Evolutionary conservation across 2,113 vertebrate species (phyloP).

Genomic region (Platycercus adscitus): DNA sequence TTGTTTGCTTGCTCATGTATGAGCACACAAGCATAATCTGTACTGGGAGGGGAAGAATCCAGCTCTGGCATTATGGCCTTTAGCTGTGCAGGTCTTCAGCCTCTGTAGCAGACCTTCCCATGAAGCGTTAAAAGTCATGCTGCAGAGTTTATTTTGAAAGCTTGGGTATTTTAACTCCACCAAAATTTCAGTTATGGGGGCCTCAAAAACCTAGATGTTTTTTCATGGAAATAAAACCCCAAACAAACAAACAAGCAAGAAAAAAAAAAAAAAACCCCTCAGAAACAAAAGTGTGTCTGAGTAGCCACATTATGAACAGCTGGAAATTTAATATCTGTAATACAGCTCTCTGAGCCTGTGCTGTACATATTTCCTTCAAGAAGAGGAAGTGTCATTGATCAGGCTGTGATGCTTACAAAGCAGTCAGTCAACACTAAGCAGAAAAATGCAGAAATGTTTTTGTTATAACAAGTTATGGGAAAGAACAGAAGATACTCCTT

Average conservation of each 20-base stretch:
- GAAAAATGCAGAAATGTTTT: neutral
- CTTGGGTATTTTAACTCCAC: neutral
- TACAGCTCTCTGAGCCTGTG: neutral
- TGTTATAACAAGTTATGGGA: neutral
- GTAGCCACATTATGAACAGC: neutral
- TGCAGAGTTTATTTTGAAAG: neutral
- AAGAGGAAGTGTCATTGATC: neutral
- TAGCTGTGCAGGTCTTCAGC: neutral
- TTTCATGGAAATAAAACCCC: neutral
- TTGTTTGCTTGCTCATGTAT: neutral
- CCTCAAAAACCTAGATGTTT: neutral
- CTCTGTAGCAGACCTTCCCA: neutral
- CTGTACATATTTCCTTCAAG: neutral
- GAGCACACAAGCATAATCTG: rapidly evolving
- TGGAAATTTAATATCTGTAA: neutral
- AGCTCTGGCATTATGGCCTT: neutral
- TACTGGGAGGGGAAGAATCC: neutral
- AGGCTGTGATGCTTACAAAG: neutral
- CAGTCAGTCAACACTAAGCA: neutral
- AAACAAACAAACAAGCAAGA: neutral
- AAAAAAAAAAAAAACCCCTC: neutral
- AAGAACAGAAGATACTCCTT: neutral
- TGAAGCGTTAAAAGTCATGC: neutral
- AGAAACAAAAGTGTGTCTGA: neutral
- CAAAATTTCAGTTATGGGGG: neutral